phyloP scores from a whole-genome alignment of 2,113 vertebrate species.

The Empidonax alnorum region DNA sequence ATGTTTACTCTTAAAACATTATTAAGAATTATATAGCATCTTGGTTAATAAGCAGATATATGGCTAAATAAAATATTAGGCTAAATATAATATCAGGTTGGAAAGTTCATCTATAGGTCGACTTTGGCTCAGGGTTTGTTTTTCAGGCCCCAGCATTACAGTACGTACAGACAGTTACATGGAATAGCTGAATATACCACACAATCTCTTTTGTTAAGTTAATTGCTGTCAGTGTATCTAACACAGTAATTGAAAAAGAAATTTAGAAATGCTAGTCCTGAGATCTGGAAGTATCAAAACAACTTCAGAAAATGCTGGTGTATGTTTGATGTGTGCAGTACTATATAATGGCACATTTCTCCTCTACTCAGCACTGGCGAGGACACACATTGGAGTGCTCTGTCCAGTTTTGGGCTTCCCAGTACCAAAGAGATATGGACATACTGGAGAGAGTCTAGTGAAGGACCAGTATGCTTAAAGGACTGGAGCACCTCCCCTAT shows the following conservation, averaged over 20 bases:
- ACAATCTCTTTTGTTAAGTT: slow-evolving; percentile 3
- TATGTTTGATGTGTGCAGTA: not conserved
- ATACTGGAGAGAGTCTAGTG: not conserved
- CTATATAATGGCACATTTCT: not conserved
- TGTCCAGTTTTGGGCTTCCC: not conserved
- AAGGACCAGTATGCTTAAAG: not conserved
- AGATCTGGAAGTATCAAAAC: not conserved
- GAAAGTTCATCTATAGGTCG: no score
- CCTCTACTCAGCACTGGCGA: not conserved
- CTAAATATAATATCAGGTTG: no score
- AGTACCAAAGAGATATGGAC: not conserved
- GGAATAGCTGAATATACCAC: not conserved
- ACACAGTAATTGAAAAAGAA: not conserved
- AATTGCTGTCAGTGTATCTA: not conserved
- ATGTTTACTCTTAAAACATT: no score
- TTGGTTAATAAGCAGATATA: no score
- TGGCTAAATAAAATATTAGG: no score
- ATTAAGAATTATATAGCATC: no score
- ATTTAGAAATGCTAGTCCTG: not conserved
- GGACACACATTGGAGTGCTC: not conserved
- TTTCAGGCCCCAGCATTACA: no score
- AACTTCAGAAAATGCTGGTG: not conserved
- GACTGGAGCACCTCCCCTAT: not conserved
- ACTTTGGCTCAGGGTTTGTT: no score
- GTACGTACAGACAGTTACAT: not conserved